Evolutionary conservation across 2,888 invertebrate genomes (phyloP), one percentile per base, ranked within the genome.

Genomic region (Acanthosepion lycidas): DNA sequence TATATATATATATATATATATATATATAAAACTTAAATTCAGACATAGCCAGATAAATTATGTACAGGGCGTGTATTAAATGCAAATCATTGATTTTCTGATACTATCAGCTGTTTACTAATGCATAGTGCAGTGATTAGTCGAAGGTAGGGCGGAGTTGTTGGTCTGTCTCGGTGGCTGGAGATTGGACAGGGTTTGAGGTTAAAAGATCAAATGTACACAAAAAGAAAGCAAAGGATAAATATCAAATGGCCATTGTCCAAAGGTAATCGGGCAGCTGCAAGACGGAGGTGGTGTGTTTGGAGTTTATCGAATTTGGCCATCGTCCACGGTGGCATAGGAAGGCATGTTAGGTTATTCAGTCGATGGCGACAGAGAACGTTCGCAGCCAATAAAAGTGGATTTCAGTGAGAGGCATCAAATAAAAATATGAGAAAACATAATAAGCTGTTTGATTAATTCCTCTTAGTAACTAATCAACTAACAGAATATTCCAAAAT

Each of bases 221-320:
- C n/a, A n/a, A 78, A 78, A 78, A n/a, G 28, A 78, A 78, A 64
- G 26, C 64, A 64, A 64, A 78, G 78, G n/a, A 78, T 78, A n/a
- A 78, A 78, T 78, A 78, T 78, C n/a, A 78, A 78, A 78, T 78
- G 78, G 78, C 78, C 28, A n/a, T 78, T 78, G 28, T 78, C n/a
- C 78, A 78, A 78, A n/a, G 78, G 78, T 78, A 78, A 78, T n/a
- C n/a, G 78, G n/a, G 18, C n/a, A 78, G 9, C 78, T 78, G 78
- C n/a, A 8, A 78, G n/a, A 2, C 6, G 78, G 28, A 18, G 28
- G 78, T n/a, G 78, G 78, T 6, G 8, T 15, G 8, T 8, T 6
- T n/a, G 6, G 64, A 8, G 26, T 64, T 6, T n/a, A 78, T 78
- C 78, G n/a, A 78, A 78, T n/a, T n/a, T 78, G 78, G 78, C 8